Conservation (phyloP, 2,113 vertebrate genomes). For the Spea bombifrons region DNA sequence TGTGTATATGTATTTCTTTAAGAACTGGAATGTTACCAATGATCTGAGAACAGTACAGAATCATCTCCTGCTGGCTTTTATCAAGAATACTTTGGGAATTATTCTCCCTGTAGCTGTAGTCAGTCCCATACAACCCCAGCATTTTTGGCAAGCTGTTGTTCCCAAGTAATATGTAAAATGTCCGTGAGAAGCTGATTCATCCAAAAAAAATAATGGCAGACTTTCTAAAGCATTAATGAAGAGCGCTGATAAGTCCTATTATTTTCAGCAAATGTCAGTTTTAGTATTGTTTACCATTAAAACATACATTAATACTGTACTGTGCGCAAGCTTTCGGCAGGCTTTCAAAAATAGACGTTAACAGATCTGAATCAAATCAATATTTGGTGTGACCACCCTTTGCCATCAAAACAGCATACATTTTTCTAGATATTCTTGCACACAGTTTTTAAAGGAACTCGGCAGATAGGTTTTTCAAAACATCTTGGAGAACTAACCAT, state of each 20-base stretch:
- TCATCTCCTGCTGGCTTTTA: neutral
- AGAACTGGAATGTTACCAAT: no score
- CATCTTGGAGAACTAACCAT: no score
- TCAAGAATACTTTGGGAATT: conserved; percentile 17
- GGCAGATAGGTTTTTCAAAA: no score
- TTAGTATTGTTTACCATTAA: neutral
- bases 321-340: no score
- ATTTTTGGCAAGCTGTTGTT: conserved; percentile 13
- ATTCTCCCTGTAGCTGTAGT: conserved; percentile 10
- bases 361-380: no score
- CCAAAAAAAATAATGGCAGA: conserved; percentile 5
- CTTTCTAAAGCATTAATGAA: neutral
- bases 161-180: conserved; percentile 6
- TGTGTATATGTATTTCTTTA: no score
- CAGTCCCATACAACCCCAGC: neutral
- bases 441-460: no score
- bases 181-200: conserved; percentile 18
- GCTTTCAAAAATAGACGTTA: no score
- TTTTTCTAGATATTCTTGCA: no score
- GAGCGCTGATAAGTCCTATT: neutral
- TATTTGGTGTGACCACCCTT: no score
- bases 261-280: neutral
- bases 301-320: neutral
- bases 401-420: no score
- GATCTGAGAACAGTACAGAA: neutral